Conservation (phyloP, 2,797 vertebrate genomes). For the Nothura maculosa region DNA sequence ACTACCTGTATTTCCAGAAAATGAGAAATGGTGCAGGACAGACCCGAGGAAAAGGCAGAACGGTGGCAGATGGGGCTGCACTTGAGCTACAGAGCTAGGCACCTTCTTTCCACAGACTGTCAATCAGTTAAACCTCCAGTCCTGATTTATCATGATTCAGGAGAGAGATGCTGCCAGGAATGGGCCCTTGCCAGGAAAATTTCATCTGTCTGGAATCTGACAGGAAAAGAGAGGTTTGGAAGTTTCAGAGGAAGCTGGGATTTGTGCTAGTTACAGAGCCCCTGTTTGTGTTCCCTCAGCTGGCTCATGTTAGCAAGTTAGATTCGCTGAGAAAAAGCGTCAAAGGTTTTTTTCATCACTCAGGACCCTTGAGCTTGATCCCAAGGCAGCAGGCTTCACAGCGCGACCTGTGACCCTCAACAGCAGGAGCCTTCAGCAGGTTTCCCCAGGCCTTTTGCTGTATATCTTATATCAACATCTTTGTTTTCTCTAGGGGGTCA, state of each 20-base stretch:
- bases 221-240: slow-evolving; percentile 91
- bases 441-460: not conserved
- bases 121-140: slow-evolving; percentile 83
- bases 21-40: not conserved
- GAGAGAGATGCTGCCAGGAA: slow-evolving; percentile 78
- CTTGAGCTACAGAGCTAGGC: slow-evolving; percentile 29
- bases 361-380: slow-evolving; percentile 65
- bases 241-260: slow-evolving; percentile 93
- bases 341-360: slow-evolving; percentile 85
- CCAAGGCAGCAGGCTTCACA: slow-evolving; percentile 45
- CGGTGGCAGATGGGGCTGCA: not conserved
- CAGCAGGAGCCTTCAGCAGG: slow-evolving; percentile 51
- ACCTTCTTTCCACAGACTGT: slow-evolving; percentile 10
- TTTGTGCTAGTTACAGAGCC: slow-evolving; percentile 88
- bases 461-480: slow-evolving; percentile 47
- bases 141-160: slow-evolving; percentile 84
- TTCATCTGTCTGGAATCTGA: slow-evolving; percentile 97
- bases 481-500: not conserved
- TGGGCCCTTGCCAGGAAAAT: slow-evolving; percentile 91
- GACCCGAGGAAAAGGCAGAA: not conserved
- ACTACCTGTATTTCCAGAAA: not conserved
- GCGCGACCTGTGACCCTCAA: slow-evolving; percentile 75
- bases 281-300: slow-evolving; percentile 89
- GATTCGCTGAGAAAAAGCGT: slow-evolving; percentile 82
- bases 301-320: slow-evolving; percentile 73